phyloP scores from a whole-genome alignment of 2,888 invertebrate genomes.

The Hypena proboscidalis region DNA sequence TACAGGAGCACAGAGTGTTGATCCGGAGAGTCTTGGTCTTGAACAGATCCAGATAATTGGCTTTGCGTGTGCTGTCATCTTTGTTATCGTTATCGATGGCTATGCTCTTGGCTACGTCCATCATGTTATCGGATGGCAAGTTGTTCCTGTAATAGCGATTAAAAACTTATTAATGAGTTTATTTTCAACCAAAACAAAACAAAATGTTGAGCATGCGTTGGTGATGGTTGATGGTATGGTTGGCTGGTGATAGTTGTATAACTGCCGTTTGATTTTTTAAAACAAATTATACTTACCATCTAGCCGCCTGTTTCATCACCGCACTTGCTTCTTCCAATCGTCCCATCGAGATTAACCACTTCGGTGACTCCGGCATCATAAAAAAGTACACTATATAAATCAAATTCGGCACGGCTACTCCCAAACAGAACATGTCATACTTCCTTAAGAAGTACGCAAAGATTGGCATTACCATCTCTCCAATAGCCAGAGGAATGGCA shows the following conservation, averaged over 20 bases:
- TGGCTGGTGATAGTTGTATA: too few species aligned
- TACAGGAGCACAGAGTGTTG: conserved; percentile 87
- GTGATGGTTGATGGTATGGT: too few species aligned
- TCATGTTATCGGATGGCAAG: conserved; percentile 65
- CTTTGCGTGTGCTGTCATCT: conserved; percentile 51
- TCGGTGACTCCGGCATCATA: conserved; percentile 90
- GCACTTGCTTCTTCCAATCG: conserved; percentile 84
- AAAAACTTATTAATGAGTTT: too few species aligned
- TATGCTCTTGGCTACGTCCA: conserved; percentile 46
- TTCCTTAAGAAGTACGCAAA: conserved; percentile 86
- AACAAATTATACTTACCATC: conserved; percentile 43
- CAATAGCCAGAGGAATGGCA: conserved; percentile 86
- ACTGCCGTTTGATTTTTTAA: background rate
- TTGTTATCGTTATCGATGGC: conserved; percentile 69
- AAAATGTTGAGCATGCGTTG: too few species aligned
- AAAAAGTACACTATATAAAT: conserved; percentile 86
- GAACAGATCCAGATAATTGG: conserved; percentile 86
- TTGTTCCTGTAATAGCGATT: conserved; percentile 71
- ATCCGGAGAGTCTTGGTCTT: conserved; percentile 84
- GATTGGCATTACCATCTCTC: conserved; percentile 85
- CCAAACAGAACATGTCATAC: conserved; percentile 86
- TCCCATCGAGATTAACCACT: conserved; percentile 90
- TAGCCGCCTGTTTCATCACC: conserved; percentile 86
- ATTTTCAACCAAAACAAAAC: too few species aligned
- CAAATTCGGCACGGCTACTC: conserved; percentile 82